A percentile compares a stretch with the other conserved stretches of the same genome.
These are phyloP conservation scores for Petrocephalus schoutedeni DNA, from an alignment of 2,797 vertebrate species.

Conservation along the genomic window DNA sequence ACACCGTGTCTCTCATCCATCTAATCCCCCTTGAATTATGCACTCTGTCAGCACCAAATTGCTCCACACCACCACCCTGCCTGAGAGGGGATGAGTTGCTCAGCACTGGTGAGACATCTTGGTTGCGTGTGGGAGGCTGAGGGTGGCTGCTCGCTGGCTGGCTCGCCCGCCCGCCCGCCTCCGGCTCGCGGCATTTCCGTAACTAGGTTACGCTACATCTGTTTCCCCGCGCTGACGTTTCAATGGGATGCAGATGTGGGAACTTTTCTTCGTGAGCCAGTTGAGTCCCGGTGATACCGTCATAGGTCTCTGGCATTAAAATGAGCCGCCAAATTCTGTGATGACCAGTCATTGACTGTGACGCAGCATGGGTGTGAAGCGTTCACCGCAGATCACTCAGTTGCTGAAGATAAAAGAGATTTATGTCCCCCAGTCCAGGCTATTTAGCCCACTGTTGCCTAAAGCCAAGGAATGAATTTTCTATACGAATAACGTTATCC, in stretches of 20 bases:
- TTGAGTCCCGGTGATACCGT: not conserved
- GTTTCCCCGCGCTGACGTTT: not conserved
- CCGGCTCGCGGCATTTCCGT: not conserved
- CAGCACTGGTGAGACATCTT: constrained; percentile 11
- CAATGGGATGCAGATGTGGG: not conserved
- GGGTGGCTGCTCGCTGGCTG: not conserved
- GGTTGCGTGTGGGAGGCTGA: not conserved
- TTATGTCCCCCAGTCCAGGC: not conserved
- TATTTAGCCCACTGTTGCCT: not conserved
- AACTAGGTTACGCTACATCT: not conserved
- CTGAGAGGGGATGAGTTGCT: constrained; percentile 21
- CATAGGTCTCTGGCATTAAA: not conserved
- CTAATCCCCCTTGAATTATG: constrained; percentile 27
- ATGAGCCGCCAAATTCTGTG: not conserved
- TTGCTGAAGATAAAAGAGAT: not conserved
- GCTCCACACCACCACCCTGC: not conserved
- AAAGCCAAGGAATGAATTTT: not conserved
- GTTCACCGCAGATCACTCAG: not conserved
- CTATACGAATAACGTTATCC: not conserved
- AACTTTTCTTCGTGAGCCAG: not conserved
- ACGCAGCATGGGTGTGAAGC: not conserved
- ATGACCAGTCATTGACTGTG: not conserved
- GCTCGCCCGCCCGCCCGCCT: not conserved
- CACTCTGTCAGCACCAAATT: constrained; percentile 13
- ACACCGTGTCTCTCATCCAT: constrained; percentile 12